These are phyloP conservation scores for Rhinogobio ventralis DNA, from an alignment of 2,797 vertebrate species.

Conservation along the genomic window DNA sequence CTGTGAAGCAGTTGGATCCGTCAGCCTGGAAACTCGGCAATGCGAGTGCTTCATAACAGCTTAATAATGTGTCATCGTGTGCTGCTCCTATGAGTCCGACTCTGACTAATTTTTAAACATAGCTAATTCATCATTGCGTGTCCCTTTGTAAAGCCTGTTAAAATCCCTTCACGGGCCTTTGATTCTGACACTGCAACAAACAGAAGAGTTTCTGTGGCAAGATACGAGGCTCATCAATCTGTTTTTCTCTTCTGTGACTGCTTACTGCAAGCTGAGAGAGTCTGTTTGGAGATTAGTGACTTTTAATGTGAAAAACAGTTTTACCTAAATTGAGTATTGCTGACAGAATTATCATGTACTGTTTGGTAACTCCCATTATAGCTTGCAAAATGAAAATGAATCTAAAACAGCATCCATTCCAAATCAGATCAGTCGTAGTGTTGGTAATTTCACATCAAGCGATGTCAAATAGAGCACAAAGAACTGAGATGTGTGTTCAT, in stretches of 20 bases:
- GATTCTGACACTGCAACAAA: slow-evolving; percentile 33
- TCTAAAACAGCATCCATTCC: slow-evolving; percentile 4
- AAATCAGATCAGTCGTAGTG: slow-evolving; percentile 24
- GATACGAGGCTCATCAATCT: neutral
- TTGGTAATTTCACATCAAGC: slow-evolving; percentile 60
- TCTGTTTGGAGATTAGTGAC: neutral
- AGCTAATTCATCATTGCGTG: slow-evolving; percentile 61
- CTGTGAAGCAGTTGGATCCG: slow-evolving; percentile 44
- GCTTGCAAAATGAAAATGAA: slow-evolving; percentile 19
- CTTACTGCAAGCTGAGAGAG: neutral
- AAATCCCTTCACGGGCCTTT: slow-evolving; percentile 39
- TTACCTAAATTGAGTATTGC: neutral
- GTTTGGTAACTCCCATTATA: neutral
- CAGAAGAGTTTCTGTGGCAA: slow-evolving; percentile 20
- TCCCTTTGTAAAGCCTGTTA: slow-evolving; percentile 54
- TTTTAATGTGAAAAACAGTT: slow-evolving; percentile 20
- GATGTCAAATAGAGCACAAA: slow-evolving; percentile 28
- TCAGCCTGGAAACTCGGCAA: slow-evolving; percentile 52
- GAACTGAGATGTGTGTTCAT: slow-evolving; percentile 42
- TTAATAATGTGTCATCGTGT: slow-evolving; percentile 66
- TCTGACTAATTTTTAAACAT: slow-evolving; percentile 63
- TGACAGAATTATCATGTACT: neutral
- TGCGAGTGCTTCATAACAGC: slow-evolving; percentile 61
- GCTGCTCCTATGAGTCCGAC: slow-evolving; percentile 58
- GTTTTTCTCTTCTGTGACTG: slow-evolving; percentile 18